Evolutionary conservation across 2,113 vertebrate genomes (phyloP).

Genomic region (Nyctibius bracteatus): DNA sequence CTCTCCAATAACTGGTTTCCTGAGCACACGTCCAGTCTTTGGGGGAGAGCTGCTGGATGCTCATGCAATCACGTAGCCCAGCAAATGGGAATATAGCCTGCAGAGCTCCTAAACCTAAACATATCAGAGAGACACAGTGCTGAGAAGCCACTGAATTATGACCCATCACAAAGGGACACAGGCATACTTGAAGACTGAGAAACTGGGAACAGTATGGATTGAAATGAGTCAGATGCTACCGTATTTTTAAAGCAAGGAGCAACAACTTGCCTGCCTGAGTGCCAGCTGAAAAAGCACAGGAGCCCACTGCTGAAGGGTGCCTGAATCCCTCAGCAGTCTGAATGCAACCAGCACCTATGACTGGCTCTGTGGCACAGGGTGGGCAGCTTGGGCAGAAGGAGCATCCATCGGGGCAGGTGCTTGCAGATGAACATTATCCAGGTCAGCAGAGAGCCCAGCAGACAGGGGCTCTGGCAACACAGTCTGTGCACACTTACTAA

Average conservation of each 20-base stretch:
- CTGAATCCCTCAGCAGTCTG: background rate
- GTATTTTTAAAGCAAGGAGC: background rate
- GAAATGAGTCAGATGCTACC: background rate
- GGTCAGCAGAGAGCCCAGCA: background rate
- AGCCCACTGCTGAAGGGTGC: background rate
- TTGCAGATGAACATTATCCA: background rate
- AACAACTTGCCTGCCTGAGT: background rate
- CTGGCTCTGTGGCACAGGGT: background rate
- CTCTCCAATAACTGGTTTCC: background rate
- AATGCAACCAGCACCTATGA: background rate
- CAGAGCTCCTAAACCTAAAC: background rate
- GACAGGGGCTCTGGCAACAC: background rate
- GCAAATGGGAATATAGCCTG: background rate
- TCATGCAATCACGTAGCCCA: background rate
- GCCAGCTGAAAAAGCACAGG: background rate
- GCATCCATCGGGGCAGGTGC: background rate
- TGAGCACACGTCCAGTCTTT: background rate
- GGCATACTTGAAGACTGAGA: background rate
- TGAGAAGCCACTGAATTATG: background rate
- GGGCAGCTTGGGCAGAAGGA: background rate
- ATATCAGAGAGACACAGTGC: background rate
- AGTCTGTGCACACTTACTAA: background rate
- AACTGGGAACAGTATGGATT: background rate
- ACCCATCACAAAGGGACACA: background rate
- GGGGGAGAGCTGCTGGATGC: background rate